phyloP scores from a whole-genome alignment of 2,888 invertebrate genomes.

The Apodemia arnacis region DNA sequence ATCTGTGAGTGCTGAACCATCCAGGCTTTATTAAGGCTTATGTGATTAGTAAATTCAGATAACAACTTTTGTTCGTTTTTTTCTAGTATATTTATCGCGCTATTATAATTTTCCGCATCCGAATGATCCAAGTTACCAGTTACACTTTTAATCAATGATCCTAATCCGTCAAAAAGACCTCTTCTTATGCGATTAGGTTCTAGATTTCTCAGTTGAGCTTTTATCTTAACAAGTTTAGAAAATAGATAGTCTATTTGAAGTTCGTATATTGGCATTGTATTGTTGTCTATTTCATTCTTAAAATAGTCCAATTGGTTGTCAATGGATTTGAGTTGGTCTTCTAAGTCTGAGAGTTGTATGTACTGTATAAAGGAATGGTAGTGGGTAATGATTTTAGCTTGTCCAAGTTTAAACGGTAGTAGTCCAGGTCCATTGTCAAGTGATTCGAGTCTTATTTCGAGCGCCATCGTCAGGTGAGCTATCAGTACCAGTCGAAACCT shows the following conservation, averaged over 20 bases:
- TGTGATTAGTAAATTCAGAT: conserved; percentile 6
- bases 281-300: background rate
- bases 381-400: background rate
- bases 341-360: background rate
- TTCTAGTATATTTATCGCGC: background rate
- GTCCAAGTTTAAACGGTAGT: background rate
- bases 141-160: background rate
- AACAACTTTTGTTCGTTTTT: background rate
- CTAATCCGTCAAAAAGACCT: background rate
- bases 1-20: background rate
- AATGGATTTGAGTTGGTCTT: background rate
- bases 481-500: conserved; percentile 39
- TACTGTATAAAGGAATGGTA: background rate
- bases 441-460: conserved; percentile 35
- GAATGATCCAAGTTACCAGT: background rate
- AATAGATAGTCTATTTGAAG: background rate
- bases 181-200: background rate
- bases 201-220: background rate
- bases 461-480: conserved; percentile 2
- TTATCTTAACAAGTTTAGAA: background rate
- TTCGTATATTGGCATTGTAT: background rate
- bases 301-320: background rate
- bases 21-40: conserved; percentile 6
- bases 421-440: conserved; percentile 28
- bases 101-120: background rate